Evolutionary conservation across 2,113 vertebrate species (phyloP), one percentile per base, ranked within the genome.

Genomic region (Enhydra lutris): DNA sequence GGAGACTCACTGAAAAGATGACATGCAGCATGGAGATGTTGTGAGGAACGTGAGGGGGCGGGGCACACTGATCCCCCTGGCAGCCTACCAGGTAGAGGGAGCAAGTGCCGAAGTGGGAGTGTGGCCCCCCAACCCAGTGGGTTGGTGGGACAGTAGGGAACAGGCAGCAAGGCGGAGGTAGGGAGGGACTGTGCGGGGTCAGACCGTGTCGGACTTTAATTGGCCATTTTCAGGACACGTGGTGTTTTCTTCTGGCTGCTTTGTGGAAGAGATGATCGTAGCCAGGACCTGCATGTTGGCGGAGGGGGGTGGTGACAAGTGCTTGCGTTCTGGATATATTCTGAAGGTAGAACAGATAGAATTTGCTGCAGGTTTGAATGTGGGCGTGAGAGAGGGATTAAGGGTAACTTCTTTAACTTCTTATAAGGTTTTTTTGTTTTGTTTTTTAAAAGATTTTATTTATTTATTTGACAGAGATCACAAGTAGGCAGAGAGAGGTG

Each of bases 311-410:
- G 39, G 20, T 74, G 14, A 47, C 26, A 45, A 42, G 20, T 73
- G 67, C 34, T 76, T 95, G 24, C 7, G 5, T 69, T 79, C 47
- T 50, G 47, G 45, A 52, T 78, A 26, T 73, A 6, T 87, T 86
- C 74, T 36, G 34, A 79, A 80, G n/a, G 45, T 55, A 17, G 52
- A 88, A 47, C 34, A 59, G 59, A 7, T 84, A 29, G 65, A 78
- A 61, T 91, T 95, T 94, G 47, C 86, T 69, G 29, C 52, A 71
- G 24, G 36, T 61, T 73, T 79, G 45, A 29, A 42, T 83, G 61
- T 55, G 29, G 21, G 59, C 34, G 5, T 89, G 29, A 63, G n/a
- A 90, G 31, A 73, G 55, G 13, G 29, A 15, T 45, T 96, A 67
- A 45, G 73, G 29, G 52, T 84, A 63, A 24, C 67, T 71, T 91